These are phyloP conservation scores for Fistularia commersonii DNA, from an alignment of 2,797 vertebrate species.

Conservation along the genomic window DNA sequence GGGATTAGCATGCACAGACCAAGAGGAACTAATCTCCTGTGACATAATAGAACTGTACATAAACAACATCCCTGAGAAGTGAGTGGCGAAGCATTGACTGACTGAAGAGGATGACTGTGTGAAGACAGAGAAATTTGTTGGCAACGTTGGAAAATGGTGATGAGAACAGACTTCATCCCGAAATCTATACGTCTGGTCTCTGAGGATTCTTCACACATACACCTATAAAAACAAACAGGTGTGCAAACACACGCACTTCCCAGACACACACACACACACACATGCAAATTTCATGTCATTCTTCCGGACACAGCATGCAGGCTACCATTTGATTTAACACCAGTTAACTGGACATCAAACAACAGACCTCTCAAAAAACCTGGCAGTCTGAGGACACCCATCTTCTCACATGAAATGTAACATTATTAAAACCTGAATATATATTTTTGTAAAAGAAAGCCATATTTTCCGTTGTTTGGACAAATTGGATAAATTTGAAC, in stretches of 20 bases:
- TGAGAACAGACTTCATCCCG: slow-evolving; percentile 18
- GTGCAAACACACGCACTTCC: not conserved
- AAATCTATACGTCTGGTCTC: slow-evolving; percentile 34
- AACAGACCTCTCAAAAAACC: too few species aligned
- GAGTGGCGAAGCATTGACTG: slow-evolving; percentile 43
- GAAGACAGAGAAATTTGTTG: slow-evolving; percentile 57
- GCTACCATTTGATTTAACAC: slow-evolving; percentile 5
- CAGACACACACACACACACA: not conserved
- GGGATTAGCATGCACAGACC: slow-evolving; percentile 67
- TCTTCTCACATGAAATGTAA: not conserved
- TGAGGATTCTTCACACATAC: slow-evolving; percentile 9
- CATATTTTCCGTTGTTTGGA: not conserved
- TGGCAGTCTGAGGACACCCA: not conserved
- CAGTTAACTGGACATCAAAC: slow-evolving; percentile 9
- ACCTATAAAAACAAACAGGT: slow-evolving; percentile 6
- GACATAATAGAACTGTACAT: slow-evolving; percentile 78
- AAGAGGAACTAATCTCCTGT: slow-evolving; percentile 74
- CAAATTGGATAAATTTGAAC: slow-evolving; percentile 1
- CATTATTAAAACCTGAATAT: too few species aligned
- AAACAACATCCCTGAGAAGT: slow-evolving; percentile 71
- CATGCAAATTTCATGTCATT: not conserved
- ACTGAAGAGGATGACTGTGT: slow-evolving; percentile 39
- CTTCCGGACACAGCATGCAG: slow-evolving; percentile 1
- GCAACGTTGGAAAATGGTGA: slow-evolving; percentile 20
- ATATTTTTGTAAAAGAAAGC: too few species aligned